A percentile compares a stretch with the other conserved stretches of the same genome.
Evolutionary conservation across 2,888 invertebrate genomes (phyloP).

Genomic region (Drosophila pseudotalamancana): DNA sequence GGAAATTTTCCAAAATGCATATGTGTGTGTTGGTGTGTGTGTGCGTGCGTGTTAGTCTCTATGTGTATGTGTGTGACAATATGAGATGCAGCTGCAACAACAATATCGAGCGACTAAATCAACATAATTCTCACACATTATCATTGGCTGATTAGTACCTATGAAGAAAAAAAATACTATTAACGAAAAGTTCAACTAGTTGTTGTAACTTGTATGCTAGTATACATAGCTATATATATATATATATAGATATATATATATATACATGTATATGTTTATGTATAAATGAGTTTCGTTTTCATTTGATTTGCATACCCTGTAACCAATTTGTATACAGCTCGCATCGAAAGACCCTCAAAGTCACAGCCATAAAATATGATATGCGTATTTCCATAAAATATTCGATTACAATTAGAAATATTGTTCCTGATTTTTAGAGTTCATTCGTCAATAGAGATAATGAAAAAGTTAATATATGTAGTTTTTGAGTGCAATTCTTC

Average conservation of each 20-base stretch:
- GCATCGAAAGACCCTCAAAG: not conserved
- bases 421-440: not conserved
- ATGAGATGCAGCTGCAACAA: constrained; percentile 47
- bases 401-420: not conserved
- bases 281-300: constrained; percentile 36
- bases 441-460: too few species aligned
- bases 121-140: constrained; percentile 71
- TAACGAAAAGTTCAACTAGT: constrained; percentile 58
- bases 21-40: not conserved
- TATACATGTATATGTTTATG: constrained; percentile 10
- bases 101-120: constrained; percentile 25
- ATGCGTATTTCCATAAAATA: not conserved
- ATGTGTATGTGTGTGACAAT: constrained; percentile 13
- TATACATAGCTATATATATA: not conserved
- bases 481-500: too few species aligned
- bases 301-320: constrained; percentile 41
- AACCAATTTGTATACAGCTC: too few species aligned
- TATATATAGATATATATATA: constrained; percentile 1
- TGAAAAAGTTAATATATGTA: too few species aligned
- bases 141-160: constrained; percentile 48
- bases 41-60: not conserved
- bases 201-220: constrained; percentile 2
- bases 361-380: not conserved
- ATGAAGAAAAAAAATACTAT: constrained; percentile 36
- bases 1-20: constrained; percentile 70